A percentile compares a stretch with the other conserved stretches of the same genome.
These are phyloP conservation scores for Plectrocnemia conspersa DNA, from an alignment of 1,140 invertebrate species.

Conservation along the genomic window DNA sequence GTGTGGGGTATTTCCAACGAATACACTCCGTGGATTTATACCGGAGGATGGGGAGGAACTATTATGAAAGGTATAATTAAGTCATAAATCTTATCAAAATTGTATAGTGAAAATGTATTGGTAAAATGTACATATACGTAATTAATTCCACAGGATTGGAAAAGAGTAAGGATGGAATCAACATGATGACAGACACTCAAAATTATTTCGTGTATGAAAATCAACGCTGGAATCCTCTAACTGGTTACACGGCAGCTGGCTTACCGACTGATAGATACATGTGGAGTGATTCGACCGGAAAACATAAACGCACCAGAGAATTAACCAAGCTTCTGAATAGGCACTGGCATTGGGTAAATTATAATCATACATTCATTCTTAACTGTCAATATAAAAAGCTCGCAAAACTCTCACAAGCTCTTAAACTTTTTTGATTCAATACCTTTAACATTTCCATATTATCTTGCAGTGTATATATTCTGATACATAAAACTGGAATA, in stretches of 20 bases:
- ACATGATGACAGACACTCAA: slow-evolving; percentile 76
- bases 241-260: slow-evolving; percentile 78
- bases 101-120: not conserved
- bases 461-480: no score
- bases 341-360: slow-evolving; percentile 81
- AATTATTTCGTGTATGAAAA: slow-evolving; percentile 89
- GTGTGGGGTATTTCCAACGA: slow-evolving; percentile 86
- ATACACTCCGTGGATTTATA: slow-evolving; percentile 79
- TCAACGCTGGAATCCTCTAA: slow-evolving; percentile 87
- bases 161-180: slow-evolving; percentile 62
- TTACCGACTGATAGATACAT: slow-evolving; percentile 82
- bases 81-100: not conserved
- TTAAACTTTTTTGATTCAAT: no score
- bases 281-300: slow-evolving; percentile 85
- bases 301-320: slow-evolving; percentile 75
- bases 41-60: slow-evolving; percentile 78
- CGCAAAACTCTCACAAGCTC: no score
- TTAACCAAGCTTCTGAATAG: slow-evolving; percentile 77
- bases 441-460: no score
- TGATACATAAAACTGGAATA: not conserved
- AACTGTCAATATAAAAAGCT: no score
- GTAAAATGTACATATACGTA: no score
- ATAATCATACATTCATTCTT: no score
- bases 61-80: slow-evolving; percentile 61
- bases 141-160: slow-evolving; percentile 57